Evolutionary conservation across 2,888 invertebrate genomes (phyloP).

Genomic region (Thera obeliscata): DNA sequence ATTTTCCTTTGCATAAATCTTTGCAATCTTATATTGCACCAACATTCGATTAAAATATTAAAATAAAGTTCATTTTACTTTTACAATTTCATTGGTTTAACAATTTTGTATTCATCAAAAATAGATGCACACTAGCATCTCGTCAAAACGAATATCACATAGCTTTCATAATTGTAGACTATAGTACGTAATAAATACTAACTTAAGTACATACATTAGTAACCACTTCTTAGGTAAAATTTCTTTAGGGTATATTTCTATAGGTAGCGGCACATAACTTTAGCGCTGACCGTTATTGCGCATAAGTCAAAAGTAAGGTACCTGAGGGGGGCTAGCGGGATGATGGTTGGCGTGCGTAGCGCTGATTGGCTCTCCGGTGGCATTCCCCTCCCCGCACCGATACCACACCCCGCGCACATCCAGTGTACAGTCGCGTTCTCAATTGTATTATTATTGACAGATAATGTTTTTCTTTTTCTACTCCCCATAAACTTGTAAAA

Average conservation of each 20-base stretch:
- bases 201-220: background rate
- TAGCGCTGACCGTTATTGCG: no score
- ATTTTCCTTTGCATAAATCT: constrained; percentile 24
- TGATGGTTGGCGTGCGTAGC: no score
- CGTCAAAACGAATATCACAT: constrained; percentile 33
- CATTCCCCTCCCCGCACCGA: no score
- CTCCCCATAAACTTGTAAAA: no score
- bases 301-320: no score
- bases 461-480: no score
- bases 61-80: constrained; percentile 43
- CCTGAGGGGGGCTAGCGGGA: no score
- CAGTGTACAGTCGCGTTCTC: no score
- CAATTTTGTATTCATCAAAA: constrained; percentile 43
- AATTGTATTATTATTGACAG: no score
- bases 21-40: constrained; percentile 34
- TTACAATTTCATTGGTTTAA: constrained; percentile 57
- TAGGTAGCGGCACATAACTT: no score
- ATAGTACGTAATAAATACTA: background rate
- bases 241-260: background rate
- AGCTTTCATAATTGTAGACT: constrained; percentile 16
- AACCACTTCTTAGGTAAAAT: background rate
- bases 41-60: constrained; percentile 32
- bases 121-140: constrained; percentile 39
- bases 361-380: no score
- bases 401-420: no score